Conservation (phyloP, 2,113 vertebrate genomes). For the Gnathochromis pfefferi region DNA sequence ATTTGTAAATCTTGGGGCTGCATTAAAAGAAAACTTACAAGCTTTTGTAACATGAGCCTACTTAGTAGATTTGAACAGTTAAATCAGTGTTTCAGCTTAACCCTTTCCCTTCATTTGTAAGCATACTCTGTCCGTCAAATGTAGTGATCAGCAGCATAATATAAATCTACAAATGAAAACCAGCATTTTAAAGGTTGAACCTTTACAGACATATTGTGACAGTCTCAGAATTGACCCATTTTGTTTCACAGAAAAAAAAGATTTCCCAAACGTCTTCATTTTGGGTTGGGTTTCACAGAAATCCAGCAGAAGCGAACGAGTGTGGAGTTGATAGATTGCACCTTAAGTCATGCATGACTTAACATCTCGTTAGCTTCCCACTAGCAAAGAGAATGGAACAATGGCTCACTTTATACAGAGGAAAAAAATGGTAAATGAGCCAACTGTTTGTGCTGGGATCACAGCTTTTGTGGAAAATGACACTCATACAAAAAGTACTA, state of each 20-base stretch:
- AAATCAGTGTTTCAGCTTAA: neutral
- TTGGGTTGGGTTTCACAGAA: neutral
- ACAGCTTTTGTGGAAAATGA: neutral
- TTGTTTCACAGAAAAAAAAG: neutral
- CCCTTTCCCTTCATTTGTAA: neutral
- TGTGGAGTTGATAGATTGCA: slow-evolving; percentile 30
- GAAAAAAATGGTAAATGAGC: neutral
- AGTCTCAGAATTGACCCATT: neutral
- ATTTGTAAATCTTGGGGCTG: neutral
- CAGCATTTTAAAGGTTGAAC: neutral
- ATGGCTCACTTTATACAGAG: neutral
- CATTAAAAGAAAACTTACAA: neutral
- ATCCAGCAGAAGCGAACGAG: neutral
- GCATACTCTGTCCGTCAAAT: neutral
- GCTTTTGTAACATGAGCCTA: neutral
- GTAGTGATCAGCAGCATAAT: neutral
- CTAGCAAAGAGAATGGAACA: neutral
- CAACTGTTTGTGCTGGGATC: neutral
- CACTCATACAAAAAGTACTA: neutral
- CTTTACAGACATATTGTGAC: neutral
- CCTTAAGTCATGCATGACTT: slow-evolving; percentile 21
- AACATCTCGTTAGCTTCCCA: slow-evolving; percentile 26
- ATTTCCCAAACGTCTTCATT: slow-evolving; percentile 30
- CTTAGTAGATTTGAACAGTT: neutral
- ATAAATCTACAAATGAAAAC: neutral